Conservation (phyloP, 2,888 invertebrate genomes). For the Synanthedon vespiformis region DNA sequence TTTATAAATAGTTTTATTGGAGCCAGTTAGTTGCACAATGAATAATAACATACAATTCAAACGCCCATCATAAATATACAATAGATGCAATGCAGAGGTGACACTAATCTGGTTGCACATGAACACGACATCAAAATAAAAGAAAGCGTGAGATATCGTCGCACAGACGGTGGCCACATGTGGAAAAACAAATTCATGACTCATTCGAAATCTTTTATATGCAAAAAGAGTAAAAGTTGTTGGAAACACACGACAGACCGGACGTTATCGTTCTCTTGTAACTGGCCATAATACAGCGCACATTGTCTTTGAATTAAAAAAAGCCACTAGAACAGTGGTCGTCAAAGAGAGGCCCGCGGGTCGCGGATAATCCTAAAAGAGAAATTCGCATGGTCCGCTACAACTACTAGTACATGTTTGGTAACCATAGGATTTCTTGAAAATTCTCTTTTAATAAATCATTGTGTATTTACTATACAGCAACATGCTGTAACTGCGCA, state of each 20-base stretch:
- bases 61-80: slow-evolving; percentile 4
- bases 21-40: no score
- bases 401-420: no score
- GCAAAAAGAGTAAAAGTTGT: not conserved
- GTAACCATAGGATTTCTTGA: no score
- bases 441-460: no score
- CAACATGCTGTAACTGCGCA: no score
- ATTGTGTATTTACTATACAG: no score
- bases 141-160: slow-evolving; percentile 40
- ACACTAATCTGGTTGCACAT: slow-evolving; percentile 34
- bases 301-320: no score
- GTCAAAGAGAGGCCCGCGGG: not conserved
- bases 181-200: slow-evolving; percentile 12
- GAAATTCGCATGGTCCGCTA: not conserved
- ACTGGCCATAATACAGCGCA: no score
- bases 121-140: slow-evolving; percentile 40
- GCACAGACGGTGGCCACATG: slow-evolving; percentile 13
- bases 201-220: slow-evolving; percentile 15
- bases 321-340: no score
- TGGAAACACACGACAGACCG: not conserved
- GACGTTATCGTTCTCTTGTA: no score
- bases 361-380: not conserved
- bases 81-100: slow-evolving; percentile 9
- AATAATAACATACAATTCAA: not conserved
- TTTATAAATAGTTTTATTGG: no score